Percentiles rank a stretch among this genome's conserved stretches.
These are phyloP conservation scores for Remorina albescens DNA, from an alignment of 2,797 vertebrate genomes.

Conservation along the genomic window DNA sequence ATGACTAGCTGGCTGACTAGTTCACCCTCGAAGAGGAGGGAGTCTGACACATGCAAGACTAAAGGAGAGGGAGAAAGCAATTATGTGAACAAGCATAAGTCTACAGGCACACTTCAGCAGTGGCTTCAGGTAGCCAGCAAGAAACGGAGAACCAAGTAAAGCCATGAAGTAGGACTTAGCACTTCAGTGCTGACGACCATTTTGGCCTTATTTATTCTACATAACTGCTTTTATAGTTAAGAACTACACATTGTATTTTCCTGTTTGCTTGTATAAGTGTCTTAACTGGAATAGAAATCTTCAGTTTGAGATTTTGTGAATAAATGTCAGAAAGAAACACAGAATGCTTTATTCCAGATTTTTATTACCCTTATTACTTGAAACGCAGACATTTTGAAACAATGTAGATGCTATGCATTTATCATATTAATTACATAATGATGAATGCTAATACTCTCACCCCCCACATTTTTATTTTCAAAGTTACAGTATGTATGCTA, in stretches of 20 bases:
- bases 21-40: constrained; percentile 85
- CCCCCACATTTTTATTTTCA: constrained; percentile 55
- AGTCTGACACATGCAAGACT: constrained; percentile 35
- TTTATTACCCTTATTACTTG: constrained; percentile 87
- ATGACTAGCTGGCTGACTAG: constrained; percentile 91
- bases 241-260: not conserved
- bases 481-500: constrained; percentile 75
- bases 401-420: constrained; percentile 85
- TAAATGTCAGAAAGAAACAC: constrained; percentile 61
- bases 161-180: not conserved
- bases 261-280: not conserved
- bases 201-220: not conserved
- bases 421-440: constrained; percentile 81
- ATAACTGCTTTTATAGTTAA: not conserved
- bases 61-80: constrained; percentile 78
- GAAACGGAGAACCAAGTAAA: constrained; percentile 78
- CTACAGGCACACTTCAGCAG: constrained; percentile 65
- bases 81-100: constrained; percentile 65
- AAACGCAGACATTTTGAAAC: constrained; percentile 86
- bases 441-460: constrained; percentile 76
- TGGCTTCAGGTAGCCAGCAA: constrained; percentile 85
- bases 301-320: constrained; percentile 19
- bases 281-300: constrained; percentile 7
- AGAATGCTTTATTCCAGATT: constrained; percentile 79
- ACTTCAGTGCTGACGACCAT: not conserved